Percentiles rank a stretch among this genome's conserved stretches.
Evolutionary conservation across 2,113 vertebrate species (phyloP).

Genomic region (Illadopsis cleaveri): DNA sequence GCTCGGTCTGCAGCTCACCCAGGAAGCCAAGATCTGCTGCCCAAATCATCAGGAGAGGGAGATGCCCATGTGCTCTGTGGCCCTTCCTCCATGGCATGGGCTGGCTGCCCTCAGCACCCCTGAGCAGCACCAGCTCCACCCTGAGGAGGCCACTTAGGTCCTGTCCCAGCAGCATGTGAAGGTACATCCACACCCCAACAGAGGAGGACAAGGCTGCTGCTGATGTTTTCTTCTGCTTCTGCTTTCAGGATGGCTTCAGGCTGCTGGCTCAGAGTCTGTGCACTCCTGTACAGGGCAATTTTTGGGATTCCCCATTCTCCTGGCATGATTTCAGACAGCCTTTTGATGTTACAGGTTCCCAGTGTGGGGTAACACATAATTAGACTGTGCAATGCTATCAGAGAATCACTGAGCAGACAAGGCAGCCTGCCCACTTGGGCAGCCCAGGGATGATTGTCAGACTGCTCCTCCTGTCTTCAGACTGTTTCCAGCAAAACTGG

Average conservation of each 20-base stretch:
- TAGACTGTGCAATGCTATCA: not conserved
- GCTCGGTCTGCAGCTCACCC: not conserved
- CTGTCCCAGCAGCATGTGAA: not conserved
- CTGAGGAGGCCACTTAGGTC: not conserved
- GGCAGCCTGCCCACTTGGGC: conserved; percentile 34
- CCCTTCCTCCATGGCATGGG: not conserved
- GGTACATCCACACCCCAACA: not conserved
- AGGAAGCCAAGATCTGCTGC: not conserved
- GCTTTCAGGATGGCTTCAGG: not conserved
- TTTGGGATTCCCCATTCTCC: conserved; percentile 5
- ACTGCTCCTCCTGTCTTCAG: conserved; percentile 9
- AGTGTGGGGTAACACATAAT: conserved; percentile 27
- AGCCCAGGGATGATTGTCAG: conserved; percentile 23
- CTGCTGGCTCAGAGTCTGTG: not conserved
- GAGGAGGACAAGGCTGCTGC: not conserved
- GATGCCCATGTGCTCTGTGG: fast-evolving
- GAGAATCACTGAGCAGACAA: conserved; percentile 30
- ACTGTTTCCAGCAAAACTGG: conserved; percentile 33
- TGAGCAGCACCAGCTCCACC: not conserved
- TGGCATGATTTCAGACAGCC: not conserved
- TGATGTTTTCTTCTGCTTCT: not conserved
- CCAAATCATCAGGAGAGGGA: not conserved
- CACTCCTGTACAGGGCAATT: not conserved
- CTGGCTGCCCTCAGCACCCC: not conserved
- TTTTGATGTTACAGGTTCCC: not conserved